These are phyloP conservation scores for Psephotus haematonotus DNA, from an alignment of 2,113 vertebrate species.

Conservation along the genomic window DNA sequence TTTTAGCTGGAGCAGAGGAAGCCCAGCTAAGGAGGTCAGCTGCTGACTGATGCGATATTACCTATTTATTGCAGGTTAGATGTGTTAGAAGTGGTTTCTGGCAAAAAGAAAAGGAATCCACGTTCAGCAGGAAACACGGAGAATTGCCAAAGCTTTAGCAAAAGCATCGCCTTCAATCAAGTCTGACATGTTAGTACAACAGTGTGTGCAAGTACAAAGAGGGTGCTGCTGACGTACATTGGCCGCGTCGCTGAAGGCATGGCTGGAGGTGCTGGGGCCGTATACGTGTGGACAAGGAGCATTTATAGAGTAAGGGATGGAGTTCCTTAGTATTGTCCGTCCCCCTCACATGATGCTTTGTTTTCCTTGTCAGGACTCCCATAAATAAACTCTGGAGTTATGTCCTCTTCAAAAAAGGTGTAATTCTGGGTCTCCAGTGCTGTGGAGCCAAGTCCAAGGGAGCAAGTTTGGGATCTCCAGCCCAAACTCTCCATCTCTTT, in stretches of 20 bases:
- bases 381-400: background rate
- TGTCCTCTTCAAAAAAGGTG: background rate
- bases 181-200: background rate
- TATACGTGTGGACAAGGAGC: accelerated
- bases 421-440: background rate
- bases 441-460: too few relatives aligned
- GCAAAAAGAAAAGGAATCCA: background rate
- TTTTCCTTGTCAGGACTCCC: background rate
- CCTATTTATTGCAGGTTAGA: background rate
- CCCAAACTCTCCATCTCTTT: background rate
- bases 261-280: background rate
- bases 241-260: accelerated
- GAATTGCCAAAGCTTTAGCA: background rate
- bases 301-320: accelerated
- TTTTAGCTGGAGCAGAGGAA: background rate
- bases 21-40: background rate
- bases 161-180: background rate
- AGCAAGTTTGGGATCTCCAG: background rate
- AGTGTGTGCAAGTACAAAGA: background rate
- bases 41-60: background rate
- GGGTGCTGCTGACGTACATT: background rate
- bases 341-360: background rate
- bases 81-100: background rate
- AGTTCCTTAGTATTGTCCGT: background rate
- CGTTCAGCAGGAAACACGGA: background rate